Evolutionary conservation across 2,113 vertebrate species (phyloP), one percentile per base, ranked within the genome.

Genomic region (Gila orcuttii): DNA sequence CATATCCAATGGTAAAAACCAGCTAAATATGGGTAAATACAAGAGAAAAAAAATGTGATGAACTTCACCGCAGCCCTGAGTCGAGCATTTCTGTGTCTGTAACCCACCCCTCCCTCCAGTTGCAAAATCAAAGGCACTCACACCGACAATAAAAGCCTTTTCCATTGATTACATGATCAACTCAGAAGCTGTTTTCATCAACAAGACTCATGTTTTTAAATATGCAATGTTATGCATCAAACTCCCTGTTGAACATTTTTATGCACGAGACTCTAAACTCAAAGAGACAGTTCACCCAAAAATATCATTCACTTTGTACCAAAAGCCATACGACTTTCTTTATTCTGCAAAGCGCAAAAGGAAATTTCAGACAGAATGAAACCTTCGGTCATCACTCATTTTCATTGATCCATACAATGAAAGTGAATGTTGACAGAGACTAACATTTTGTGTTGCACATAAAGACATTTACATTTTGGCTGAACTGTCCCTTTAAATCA

Each of bases 41-140:
- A 52, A 69, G 17, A 66, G 23, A 17, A 62, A 28, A 47, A 52
- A 60, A 45, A 66, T 50, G n/a, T 73, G 74, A 85, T 15, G 39
- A 75, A 86, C 74, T 64, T 82, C 82, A 73, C 69, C 39, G 36
- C 82, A 87, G 82, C 82, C 88, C 88, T 82, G 85, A 87, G 87
- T 88, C 84, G 69, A 78, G 78, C 64, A 59, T 86, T 83, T 88
- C 82, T 84, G 85, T 59, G 80, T 60, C 79, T 83, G 69, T 76
- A 86, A 79, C 73, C 78, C 78, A 55, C 79, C 62, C 59, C 75
- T 62, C 19, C 31, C 64, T 69, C 77, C 47, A 59, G 59, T 31
- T 68, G 76, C 76, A 88, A 88, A 88, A 88, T 88, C 69, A 86
- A 88, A 88, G 87, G 87, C 87, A 88, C 87, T 88, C 87, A 25